phyloP scores from a whole-genome alignment of 2,797 vertebrate species.

The Rhincodon typus region DNA sequence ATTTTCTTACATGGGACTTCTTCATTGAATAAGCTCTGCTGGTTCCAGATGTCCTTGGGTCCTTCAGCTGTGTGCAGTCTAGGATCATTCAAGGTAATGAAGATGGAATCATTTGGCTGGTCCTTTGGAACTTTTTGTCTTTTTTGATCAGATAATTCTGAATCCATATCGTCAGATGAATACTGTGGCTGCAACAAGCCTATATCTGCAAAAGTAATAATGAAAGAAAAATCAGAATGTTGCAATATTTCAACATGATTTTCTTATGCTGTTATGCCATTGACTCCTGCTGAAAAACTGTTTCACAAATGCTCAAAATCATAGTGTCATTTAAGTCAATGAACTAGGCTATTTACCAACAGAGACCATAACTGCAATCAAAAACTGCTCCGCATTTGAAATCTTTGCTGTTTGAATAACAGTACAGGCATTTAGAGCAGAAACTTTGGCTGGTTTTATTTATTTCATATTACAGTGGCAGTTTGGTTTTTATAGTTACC shows the following conservation, averaged over 20 bases:
- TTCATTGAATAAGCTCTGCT: constrained; percentile 50
- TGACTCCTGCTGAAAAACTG: background rate
- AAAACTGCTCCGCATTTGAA: background rate
- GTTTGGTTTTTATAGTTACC: background rate
- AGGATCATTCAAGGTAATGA: constrained; percentile 46
- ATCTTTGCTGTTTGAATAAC: background rate
- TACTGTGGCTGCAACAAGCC: constrained; percentile 50
- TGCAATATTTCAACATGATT: background rate
- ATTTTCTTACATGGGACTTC: constrained; percentile 54
- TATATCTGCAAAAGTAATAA: constrained; percentile 42
- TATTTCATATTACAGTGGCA: background rate
- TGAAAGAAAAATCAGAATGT: background rate
- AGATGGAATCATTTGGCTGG: constrained; percentile 48
- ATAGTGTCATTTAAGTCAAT: background rate
- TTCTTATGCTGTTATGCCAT: background rate
- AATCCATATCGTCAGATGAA: constrained; percentile 62
- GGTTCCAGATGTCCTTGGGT: constrained; percentile 51
- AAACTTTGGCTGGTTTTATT: background rate
- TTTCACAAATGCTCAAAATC: background rate
- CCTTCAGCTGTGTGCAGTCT: constrained; percentile 43
- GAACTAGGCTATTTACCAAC: background rate
- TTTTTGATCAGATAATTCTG: constrained; percentile 49
- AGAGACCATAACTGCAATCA: background rate
- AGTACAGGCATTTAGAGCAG: background rate
- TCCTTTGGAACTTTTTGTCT: constrained; percentile 42